Evolutionary conservation across 53 echinoderm and acorn worm species (phyloP).

Genomic region (Luidia sarsii): DNA sequence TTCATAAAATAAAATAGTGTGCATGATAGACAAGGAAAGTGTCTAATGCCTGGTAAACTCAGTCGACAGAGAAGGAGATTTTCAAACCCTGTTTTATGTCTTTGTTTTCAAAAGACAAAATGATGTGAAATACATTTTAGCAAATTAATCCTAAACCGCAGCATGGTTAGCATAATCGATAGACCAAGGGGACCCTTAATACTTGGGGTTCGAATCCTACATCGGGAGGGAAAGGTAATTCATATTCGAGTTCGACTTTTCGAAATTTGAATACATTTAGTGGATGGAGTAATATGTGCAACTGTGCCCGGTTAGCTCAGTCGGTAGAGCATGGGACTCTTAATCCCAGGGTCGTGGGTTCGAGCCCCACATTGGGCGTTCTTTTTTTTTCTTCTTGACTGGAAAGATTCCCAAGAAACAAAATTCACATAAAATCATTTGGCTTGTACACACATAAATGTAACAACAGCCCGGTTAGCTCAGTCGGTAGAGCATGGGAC

Average conservation of each 20-base stretch:
- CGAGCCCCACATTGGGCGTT: neutral
- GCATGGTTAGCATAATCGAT: constrained; percentile 62
- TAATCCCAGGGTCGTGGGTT: constrained; percentile 49
- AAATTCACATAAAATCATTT: no score
- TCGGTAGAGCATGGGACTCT: constrained; percentile 71
- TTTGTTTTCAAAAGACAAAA: no score
- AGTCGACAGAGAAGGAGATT: constrained; percentile 69
- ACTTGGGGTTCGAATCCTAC: constrained; percentile 47
- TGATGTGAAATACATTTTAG: no score
- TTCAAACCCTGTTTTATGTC: no score
- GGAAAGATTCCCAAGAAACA: no score
- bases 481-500: constrained; percentile 64
- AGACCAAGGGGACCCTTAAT: constrained; percentile 61
- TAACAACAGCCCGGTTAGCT: constrained; percentile 37
- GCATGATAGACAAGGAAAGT: neutral
- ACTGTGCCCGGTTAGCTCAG: constrained; percentile 67
- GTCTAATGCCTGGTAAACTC: constrained; percentile 37
- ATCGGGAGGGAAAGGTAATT: neutral
- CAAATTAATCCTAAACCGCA: no score
- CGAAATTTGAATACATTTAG: constrained; percentile 52
- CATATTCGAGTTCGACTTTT: constrained; percentile 34
- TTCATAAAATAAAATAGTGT: no score
- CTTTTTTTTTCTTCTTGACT: neutral
- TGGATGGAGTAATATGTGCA: constrained; percentile 35
- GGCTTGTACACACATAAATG: no score